A percentile compares a stretch with the other conserved stretches of the same genome.
Evolutionary conservation across 1,140 invertebrate species (phyloP).

Genomic region (roundworm (Caenorhabditis elegans)): DNA sequence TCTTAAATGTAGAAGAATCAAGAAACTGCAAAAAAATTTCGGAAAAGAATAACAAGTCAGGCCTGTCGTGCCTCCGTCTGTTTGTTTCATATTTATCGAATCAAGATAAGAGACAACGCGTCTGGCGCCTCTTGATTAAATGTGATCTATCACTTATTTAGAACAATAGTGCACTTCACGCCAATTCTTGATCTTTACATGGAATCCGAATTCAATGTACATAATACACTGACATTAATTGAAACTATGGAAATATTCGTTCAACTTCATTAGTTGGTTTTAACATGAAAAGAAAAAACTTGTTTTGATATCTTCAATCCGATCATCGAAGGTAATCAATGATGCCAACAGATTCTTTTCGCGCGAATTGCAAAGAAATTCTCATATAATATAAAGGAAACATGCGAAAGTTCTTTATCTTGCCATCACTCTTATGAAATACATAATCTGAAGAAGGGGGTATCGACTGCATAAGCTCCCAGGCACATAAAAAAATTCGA

Average conservation of each 20-base stretch:
- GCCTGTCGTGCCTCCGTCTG: neutral
- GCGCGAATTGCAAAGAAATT: neutral
- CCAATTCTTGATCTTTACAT: conserved; percentile 5
- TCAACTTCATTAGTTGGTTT: too few species aligned
- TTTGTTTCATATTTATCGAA: conserved; percentile 30
- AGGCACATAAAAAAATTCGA: neutral
- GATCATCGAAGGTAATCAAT: conserved; percentile 21
- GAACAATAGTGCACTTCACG: neutral
- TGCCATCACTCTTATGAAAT: conserved; percentile 8
- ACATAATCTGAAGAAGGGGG: conserved; percentile 1
- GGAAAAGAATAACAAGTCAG: neutral
- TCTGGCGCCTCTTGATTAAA: neutral
- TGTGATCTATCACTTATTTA: conserved; percentile 7
- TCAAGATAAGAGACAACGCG: conserved; percentile 8
- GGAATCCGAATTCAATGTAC: too few species aligned
- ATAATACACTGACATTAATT: too few species aligned
- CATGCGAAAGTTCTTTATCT: conserved; percentile 20
- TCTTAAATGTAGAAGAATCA: neutral
- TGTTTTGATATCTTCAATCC: conserved; percentile 3
- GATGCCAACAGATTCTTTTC: neutral
- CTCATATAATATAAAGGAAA: neutral
- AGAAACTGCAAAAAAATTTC: neutral
- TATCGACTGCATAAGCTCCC: neutral
- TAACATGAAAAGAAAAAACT: neutral
- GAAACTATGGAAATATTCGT: too few species aligned